A percentile compares a stretch with the other conserved stretches of the same genome.
Conservation (phyloP, 2,888 invertebrate genomes). For the Melanotus villosus region DNA sequence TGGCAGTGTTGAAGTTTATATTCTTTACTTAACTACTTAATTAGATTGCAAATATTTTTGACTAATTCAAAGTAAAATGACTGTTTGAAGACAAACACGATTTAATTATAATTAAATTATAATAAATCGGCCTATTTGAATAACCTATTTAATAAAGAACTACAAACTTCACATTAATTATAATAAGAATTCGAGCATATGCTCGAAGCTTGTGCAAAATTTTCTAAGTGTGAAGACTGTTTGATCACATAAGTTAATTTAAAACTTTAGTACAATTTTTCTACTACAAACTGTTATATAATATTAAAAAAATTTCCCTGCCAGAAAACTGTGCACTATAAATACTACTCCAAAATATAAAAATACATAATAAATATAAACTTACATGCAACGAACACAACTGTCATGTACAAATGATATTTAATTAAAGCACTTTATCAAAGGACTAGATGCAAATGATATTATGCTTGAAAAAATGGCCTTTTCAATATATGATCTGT, state of each 20-base stretch:
- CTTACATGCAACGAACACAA: slow-evolving; percentile 40
- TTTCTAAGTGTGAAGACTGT: too few species aligned
- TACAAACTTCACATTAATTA: too few species aligned
- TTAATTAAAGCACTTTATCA: slow-evolving; percentile 45
- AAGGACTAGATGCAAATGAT: slow-evolving; percentile 45
- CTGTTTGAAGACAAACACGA: too few species aligned
- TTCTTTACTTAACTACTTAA: slow-evolving; percentile 8
- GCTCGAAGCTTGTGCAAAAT: too few species aligned
- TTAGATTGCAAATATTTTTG: slow-evolving; percentile 1
- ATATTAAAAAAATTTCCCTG: slow-evolving; percentile 11
- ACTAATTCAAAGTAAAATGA: background rate
- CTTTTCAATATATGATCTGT: background rate
- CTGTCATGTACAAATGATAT: slow-evolving; percentile 38
- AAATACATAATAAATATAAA: slow-evolving; percentile 42
- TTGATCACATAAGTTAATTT: too few species aligned
- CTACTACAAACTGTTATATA: too few species aligned
- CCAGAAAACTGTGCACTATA: slow-evolving; percentile 3
- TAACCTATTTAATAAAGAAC: too few species aligned
- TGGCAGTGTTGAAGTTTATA: slow-evolving; percentile 14
- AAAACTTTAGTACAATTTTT: too few species aligned
- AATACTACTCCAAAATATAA: slow-evolving; percentile 20
- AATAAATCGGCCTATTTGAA: too few species aligned
- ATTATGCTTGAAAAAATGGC: slow-evolving; percentile 30
- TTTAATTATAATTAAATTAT: too few species aligned
- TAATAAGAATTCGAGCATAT: too few species aligned